Evolutionary conservation across 2,113 vertebrate species (phyloP), one percentile per base, ranked within the genome.

Genomic region (Zosterops borbonicus): DNA sequence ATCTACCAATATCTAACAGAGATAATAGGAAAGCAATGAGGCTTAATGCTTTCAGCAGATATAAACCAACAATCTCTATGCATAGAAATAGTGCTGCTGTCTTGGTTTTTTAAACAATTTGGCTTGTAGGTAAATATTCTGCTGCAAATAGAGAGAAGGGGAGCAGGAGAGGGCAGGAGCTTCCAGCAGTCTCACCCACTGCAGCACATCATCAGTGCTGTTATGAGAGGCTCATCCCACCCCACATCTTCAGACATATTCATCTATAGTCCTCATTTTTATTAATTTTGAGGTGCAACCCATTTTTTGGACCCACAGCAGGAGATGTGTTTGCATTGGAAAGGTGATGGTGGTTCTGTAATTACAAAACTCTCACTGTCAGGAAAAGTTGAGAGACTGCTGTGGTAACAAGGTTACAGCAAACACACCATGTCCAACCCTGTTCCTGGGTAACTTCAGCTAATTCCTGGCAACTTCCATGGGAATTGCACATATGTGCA

Each of bases 231-330:
- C 52, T 20, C 9, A 25, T 20, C 42, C 37, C 15, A 15, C 14
- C 14, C 29, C 56, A 39, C 16, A 59, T 7, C 42, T n/a, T 46
- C 65, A 62, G 47, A 56, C 5, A 31, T 1, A 4, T 1, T 10
- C 2, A 23, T 2, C 0, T 2, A 5, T 0, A 33, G 2, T 8
- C 41, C 37, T n/a, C 1, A 2, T 16, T 65, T 58, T 22, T 50
- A 25, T 50, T 50, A 25, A 25, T 87, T 52, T 37, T 46, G 28
- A 50, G 15, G 41, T 33, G 41, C 17, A 50, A 12, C 3, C n/a
- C 2, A 1, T 9, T 56, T 69, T 65, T 33, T 22, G 7, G 31
- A 35, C 18, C 5, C 15, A 13, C 44, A 68, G 8, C 15, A 76
- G 41, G 31, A 65, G 53, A 68, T 6, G 0, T 16, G 12, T 44